These are phyloP conservation scores for Potorous gilbertii DNA, from an alignment of 2,797 vertebrate species.

Conservation along the genomic window DNA sequence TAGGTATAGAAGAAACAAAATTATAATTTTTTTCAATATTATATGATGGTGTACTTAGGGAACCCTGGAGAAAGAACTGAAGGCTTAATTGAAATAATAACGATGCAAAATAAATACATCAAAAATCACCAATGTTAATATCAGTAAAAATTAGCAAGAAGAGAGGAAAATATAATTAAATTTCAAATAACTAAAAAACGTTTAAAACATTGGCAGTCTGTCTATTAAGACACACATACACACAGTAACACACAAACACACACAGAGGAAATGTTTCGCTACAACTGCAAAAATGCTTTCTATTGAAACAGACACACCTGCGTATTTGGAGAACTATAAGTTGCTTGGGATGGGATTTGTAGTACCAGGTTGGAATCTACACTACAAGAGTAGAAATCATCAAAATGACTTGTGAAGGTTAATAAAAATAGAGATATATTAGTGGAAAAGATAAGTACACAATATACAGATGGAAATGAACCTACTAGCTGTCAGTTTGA, in stretches of 20 bases:
- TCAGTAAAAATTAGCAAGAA: neutral
- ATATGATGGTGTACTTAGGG: neutral
- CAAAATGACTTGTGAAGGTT: neutral
- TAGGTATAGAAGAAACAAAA: neutral
- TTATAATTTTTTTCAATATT: neutral
- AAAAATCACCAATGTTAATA: neutral
- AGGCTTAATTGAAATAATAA: neutral
- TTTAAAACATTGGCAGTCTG: neutral
- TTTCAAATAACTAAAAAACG: neutral
- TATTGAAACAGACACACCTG: neutral
- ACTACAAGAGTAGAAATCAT: neutral
- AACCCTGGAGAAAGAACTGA: neutral
- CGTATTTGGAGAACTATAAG: neutral
- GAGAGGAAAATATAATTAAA: neutral
- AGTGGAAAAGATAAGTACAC: neutral
- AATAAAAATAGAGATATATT: neutral
- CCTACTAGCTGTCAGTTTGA: neutral
- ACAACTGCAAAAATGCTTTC: neutral
- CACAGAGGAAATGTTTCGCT: neutral
- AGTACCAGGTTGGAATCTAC: neutral
- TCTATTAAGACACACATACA: neutral
- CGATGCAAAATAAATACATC: neutral
- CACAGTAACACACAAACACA: neutral
- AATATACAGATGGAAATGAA: neutral
- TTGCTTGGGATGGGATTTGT: too few relatives aligned